These are phyloP conservation scores for Xestia ashworthii DNA, from an alignment of 2,888 invertebrate species.

Conservation along the genomic window DNA sequence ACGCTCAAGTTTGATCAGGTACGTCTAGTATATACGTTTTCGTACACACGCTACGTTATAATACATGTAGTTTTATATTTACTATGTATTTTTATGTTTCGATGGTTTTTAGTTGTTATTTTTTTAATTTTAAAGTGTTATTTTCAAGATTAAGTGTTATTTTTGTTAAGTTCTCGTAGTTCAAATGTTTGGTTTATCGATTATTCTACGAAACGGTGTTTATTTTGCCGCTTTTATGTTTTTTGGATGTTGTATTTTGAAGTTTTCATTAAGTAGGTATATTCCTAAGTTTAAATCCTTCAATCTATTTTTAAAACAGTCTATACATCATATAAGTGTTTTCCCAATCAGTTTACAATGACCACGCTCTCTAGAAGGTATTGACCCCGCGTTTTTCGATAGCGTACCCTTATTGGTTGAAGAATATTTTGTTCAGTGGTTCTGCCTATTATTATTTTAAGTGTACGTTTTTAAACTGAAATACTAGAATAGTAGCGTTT, in stretches of 20 bases:
- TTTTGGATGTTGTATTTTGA: not conserved
- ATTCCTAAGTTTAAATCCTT: not conserved
- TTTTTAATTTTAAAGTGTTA: slow-evolving; percentile 6
- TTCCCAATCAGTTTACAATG: not conserved
- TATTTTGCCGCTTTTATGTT: slow-evolving; percentile 57
- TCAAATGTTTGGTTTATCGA: slow-evolving; percentile 64
- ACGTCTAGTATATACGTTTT: slow-evolving; percentile 41
- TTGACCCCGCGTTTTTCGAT: slow-evolving; percentile 56
- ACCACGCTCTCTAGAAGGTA: slow-evolving; percentile 41
- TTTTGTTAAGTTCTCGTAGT: slow-evolving; percentile 36
- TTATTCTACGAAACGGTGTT: slow-evolving; percentile 57
- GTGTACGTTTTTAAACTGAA: not conserved
- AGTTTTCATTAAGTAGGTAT: not conserved
- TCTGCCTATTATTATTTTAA: not conserved
- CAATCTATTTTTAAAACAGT: not conserved
- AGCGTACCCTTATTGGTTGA: not conserved
- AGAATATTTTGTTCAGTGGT: not conserved
- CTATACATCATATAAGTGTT: not conserved
- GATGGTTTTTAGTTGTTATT: slow-evolving; percentile 16
- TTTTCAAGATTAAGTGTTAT: slow-evolving; percentile 26
- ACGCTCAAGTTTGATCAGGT: slow-evolving; percentile 56
- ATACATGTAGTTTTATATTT: slow-evolving; percentile 44
- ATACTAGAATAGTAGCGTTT: not conserved
- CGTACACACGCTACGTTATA: slow-evolving; percentile 56
- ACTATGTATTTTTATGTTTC: slow-evolving; percentile 11